These are phyloP conservation scores for Acheta domesticus DNA, from an alignment of 2,888 invertebrate species.

Conservation along the genomic window DNA sequence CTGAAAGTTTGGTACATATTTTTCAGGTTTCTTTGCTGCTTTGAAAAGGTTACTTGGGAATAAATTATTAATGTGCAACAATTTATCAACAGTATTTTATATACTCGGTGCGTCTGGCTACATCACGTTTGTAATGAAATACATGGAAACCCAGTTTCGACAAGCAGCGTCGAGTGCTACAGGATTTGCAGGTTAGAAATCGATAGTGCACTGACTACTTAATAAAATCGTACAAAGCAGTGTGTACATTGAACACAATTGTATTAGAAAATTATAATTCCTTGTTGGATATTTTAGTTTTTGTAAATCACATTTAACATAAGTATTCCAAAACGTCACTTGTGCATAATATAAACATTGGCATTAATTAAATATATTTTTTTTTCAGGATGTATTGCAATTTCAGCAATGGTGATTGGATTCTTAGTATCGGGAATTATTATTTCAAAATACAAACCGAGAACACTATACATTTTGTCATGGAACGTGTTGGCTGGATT, in stretches of 20 bases:
- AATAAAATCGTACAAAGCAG: no score
- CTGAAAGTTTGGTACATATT: no score
- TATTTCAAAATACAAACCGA: slow-evolving; percentile 59
- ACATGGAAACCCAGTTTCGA: slow-evolving; percentile 70
- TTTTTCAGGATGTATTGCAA: slow-evolving; percentile 52
- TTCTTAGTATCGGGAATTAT: slow-evolving; percentile 57
- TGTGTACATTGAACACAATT: no score
- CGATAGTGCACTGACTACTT: no score
- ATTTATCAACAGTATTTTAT: slow-evolving; percentile 62
- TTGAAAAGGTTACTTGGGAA: slow-evolving; percentile 60
- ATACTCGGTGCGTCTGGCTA: slow-evolving; percentile 61
- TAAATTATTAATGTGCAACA: slow-evolving; percentile 63
- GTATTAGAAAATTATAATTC: no score
- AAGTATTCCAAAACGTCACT: no score
- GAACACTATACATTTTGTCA: slow-evolving; percentile 54
- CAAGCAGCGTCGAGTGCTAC: slow-evolving; percentile 64
- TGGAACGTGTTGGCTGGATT: slow-evolving; percentile 62
- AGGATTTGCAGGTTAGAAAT: slow-evolving; percentile 58
- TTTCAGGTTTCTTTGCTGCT: slow-evolving; percentile 55
- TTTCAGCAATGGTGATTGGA: slow-evolving; percentile 60
- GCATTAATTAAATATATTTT: not conserved
- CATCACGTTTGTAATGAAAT: slow-evolving; percentile 69
- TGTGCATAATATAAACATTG: no score
- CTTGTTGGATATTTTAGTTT: no score
- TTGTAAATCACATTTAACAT: no score